Evolutionary conservation across 2,888 invertebrate species (phyloP).

Genomic region (Ectobius pallidus): DNA sequence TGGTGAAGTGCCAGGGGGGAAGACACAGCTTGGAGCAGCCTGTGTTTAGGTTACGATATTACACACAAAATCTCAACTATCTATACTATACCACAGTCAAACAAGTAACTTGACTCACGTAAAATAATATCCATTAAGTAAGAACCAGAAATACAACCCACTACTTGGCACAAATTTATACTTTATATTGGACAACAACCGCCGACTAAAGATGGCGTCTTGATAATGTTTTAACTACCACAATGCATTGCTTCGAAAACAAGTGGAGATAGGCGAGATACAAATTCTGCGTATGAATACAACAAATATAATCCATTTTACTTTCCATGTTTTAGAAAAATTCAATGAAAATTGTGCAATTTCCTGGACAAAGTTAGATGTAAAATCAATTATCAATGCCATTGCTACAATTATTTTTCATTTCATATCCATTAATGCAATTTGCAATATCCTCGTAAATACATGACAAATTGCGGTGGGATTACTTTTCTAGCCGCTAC

Average conservation of each 20-base stretch:
- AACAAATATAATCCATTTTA: conserved; percentile 11
- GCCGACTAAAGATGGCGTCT: conserved; percentile 67
- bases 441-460: not conserved
- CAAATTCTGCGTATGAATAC: conserved; percentile 24
- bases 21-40: conserved; percentile 61
- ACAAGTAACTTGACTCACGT: conserved; percentile 31
- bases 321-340: too few species aligned
- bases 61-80: conserved; percentile 23
- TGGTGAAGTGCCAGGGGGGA: conserved; percentile 65
- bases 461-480: not conserved
- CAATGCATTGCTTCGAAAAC: conserved; percentile 44
- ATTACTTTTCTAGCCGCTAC: not conserved
- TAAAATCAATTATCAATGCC: too few species aligned
- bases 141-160: conserved; percentile 7
- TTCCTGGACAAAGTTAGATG: too few species aligned
- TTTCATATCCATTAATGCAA: too few species aligned
- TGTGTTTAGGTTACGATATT: conserved; percentile 65
- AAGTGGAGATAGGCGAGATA: conserved; percentile 19
- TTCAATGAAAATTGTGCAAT: too few species aligned
- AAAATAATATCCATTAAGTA: conserved; percentile 37
- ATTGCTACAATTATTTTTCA: too few species aligned
- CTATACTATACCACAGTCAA: conserved; percentile 9
- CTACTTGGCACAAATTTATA: conserved; percentile 11
- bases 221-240: conserved; percentile 42
- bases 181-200: conserved; percentile 25